Evolutionary conservation across 1,140 invertebrate species (phyloP).

Genomic region (Listronotus oregonensis): DNA sequence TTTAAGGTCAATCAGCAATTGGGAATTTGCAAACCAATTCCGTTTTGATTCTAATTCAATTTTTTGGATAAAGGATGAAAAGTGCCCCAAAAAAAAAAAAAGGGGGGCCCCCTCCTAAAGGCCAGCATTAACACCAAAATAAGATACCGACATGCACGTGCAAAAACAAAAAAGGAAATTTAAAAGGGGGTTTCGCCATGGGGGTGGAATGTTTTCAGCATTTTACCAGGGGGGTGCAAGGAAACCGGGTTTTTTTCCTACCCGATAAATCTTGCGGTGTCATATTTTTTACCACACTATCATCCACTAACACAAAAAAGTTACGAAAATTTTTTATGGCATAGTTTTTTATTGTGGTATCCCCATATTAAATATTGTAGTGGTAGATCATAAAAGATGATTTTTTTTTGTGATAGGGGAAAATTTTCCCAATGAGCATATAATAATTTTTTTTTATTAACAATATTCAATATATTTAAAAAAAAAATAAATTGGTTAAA

Average conservation of each 20-base stretch:
- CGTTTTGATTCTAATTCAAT: slow-evolving; percentile 66
- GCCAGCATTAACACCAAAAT: slow-evolving; percentile 62
- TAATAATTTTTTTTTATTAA: no score
- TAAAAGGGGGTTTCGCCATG: slow-evolving; percentile 39
- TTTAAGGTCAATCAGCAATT: slow-evolving; percentile 61
- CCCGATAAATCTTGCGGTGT: slow-evolving; percentile 74
- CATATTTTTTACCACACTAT: slow-evolving; percentile 71
- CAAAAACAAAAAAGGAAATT: slow-evolving; percentile 35
- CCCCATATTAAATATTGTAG: no score
- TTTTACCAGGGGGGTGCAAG: slow-evolving; percentile 73
- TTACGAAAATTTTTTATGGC: slow-evolving; percentile 74
- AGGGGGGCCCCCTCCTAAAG: slow-evolving; percentile 76
- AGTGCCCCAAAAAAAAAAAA: slow-evolving; percentile 69
- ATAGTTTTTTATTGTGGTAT: not conserved
- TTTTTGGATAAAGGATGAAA: slow-evolving; percentile 73
- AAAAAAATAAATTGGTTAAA: no score
- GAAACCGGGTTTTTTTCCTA: slow-evolving; percentile 75
- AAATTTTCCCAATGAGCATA: no score
- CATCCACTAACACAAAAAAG: slow-evolving; percentile 69
- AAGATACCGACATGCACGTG: slow-evolving; percentile 37
- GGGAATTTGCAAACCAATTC: slow-evolving; percentile 70
- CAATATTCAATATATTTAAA: no score
- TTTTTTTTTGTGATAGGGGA: no score
- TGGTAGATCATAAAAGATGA: no score
- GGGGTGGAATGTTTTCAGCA: slow-evolving; percentile 74